These are phyloP conservation scores for Hypselothyrea guttata DNA, from an alignment of 2,888 invertebrate genomes.

Conservation along the genomic window DNA sequence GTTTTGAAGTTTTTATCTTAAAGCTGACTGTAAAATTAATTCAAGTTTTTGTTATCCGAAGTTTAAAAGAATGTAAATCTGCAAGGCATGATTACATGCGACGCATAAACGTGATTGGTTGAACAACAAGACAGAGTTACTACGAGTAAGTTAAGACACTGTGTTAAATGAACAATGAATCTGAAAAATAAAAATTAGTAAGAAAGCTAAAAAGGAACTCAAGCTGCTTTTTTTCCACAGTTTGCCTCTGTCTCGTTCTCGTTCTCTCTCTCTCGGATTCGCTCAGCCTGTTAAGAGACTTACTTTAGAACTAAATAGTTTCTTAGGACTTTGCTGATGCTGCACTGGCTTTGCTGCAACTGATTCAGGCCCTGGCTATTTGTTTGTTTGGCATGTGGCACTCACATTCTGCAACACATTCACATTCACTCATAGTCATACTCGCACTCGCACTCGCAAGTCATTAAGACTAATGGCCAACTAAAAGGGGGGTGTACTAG, in stretches of 20 bases:
- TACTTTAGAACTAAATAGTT: constrained; percentile 44
- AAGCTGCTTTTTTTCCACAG: constrained; percentile 13
- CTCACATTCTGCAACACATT: neutral
- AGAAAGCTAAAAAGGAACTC: neutral
- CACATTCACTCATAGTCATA: neutral
- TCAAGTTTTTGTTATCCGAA: too few relatives aligned
- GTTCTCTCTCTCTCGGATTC: too few relatives aligned
- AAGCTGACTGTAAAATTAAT: too few relatives aligned
- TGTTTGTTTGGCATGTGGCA: constrained; percentile 9
- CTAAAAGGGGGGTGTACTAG: constrained; percentile 38
- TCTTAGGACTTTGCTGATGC: constrained; percentile 54
- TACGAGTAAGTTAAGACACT: constrained; percentile 19
- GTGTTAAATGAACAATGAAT: constrained; percentile 46
- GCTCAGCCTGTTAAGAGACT: neutral
- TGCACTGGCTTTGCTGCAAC: constrained; percentile 38
- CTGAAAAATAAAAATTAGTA: constrained; percentile 7
- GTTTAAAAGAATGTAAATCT: too few relatives aligned
- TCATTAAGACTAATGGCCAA: constrained; percentile 78
- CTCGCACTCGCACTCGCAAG: constrained; percentile 40
- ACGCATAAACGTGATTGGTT: constrained; percentile 33
- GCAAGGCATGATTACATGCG: neutral
- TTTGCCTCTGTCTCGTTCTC: neutral
- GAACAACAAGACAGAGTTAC: constrained; percentile 2
- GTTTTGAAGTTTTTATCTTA: too few relatives aligned
- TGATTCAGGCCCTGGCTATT: constrained; percentile 41